phyloP scores from a whole-genome alignment of 1,140 invertebrate genomes.

The Drosophila varians region DNA sequence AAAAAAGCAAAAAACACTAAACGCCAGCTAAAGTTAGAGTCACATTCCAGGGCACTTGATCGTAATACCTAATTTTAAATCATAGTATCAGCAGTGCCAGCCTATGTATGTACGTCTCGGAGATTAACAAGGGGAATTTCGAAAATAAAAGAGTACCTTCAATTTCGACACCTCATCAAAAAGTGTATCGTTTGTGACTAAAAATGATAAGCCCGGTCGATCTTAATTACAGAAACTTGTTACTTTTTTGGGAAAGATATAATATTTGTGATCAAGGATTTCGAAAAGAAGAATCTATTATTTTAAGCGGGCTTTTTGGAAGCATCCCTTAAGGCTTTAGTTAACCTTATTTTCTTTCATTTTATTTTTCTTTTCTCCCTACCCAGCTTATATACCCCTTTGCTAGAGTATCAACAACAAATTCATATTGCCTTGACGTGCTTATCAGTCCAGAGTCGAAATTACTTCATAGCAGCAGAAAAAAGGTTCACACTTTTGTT shows the following conservation, averaged over 20 bases:
- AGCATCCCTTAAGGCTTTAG: too few relatives aligned
- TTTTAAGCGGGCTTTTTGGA: too few relatives aligned
- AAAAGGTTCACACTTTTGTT: slow-evolving; percentile 26
- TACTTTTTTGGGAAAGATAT: neutral
- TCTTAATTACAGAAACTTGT: slow-evolving; percentile 21
- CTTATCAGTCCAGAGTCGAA: slow-evolving; percentile 33
- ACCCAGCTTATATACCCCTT: slow-evolving; percentile 2
- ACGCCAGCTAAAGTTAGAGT: slow-evolving; percentile 29
- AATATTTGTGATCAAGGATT: too few relatives aligned
- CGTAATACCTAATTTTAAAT: slow-evolving; percentile 53
- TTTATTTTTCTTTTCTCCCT: too few relatives aligned
- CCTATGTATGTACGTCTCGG: too few relatives aligned
- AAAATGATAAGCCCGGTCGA: slow-evolving; percentile 21
- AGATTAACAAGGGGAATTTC: slow-evolving; percentile 28
- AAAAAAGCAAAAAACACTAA: slow-evolving; percentile 3
- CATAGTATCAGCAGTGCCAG: slow-evolving; percentile 10
- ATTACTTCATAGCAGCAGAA: slow-evolving; percentile 38
- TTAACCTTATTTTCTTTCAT: too few relatives aligned
- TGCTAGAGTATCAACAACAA: slow-evolving; percentile 19
- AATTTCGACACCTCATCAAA: slow-evolving; percentile 27
- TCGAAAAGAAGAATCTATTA: too few relatives aligned
- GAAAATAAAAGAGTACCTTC: neutral
- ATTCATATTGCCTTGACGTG: slow-evolving; percentile 15
- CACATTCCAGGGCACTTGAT: slow-evolving; percentile 17
- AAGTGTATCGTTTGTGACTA: neutral